Base-by-base conservation (phyloP, 2,113 vertebrate species). In the Vulpes lagopus region DNA sequence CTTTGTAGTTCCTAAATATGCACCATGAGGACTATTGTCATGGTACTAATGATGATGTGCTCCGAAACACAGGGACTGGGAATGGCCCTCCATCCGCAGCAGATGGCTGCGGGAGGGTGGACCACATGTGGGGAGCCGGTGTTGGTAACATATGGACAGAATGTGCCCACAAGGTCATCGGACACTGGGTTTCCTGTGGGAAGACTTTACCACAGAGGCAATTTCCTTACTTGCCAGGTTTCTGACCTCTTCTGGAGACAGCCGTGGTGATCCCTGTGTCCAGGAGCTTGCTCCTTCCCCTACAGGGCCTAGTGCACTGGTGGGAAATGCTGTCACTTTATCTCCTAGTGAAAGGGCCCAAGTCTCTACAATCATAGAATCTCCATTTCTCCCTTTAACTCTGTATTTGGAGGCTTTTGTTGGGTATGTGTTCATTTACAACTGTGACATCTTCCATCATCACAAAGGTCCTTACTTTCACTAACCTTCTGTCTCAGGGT, bases 91-190 rank as follows among this genome's bases (percentile, higher is more conserved):
- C 74, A 10, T 17, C 3, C 1, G 2, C 43, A 17, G 25, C 43
- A 9, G 23, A 78, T 8, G 9, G 25, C 4, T 3, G 25, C 1
- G 14, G 25, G 74, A 51, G 14, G 74, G 74, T 43, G 43, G 74
- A 16, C 74, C 43, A 15, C 1, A 17, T 0, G 14, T 0, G 12
- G 15, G 0, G 73, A 20, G 69, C 69, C 35, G 11, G 67, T 1
- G 53, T 4, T 10, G 30, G 2, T 2, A 19, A 35, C n/a, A 16
- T 4, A 23, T 0, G 57, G 27, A 10, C 3, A n/a, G 53, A 25
- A 5, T 1, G 2, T 19, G 35, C 65, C 67, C 3, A 19, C 6
- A 6, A 64, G 27, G 30, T 1, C 38, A 1, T 11, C 9, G 8
- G 20, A 59, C 32, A 81, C 64, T 8, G 1, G 3, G 25, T 32